Conservation (phyloP, 1,140 invertebrate species). For the Drosophila nannoptera region DNA sequence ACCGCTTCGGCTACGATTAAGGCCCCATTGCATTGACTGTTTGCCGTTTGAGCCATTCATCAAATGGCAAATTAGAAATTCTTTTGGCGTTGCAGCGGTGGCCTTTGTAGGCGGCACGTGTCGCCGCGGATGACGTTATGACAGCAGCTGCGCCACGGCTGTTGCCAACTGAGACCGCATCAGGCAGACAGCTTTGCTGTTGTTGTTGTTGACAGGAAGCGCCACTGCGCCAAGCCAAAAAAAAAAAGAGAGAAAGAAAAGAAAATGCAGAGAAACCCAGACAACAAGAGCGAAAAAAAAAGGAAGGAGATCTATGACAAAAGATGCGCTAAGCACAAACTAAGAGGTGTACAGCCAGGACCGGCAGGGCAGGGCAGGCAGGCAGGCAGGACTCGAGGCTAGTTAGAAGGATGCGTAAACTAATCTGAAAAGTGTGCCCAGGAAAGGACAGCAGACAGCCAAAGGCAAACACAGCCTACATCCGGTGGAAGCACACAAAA, state of each 20-base stretch:
- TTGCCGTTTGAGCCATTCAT: slow-evolving; percentile 25
- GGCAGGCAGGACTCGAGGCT: slow-evolving; percentile 16
- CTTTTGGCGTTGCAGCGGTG: slow-evolving; percentile 60
- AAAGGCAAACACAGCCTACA: slow-evolving; percentile 73
- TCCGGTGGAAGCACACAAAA: slow-evolving; percentile 52
- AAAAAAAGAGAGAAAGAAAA: slow-evolving; percentile 32
- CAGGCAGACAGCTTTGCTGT: slow-evolving; percentile 21
- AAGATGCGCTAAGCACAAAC: slow-evolving; percentile 50
- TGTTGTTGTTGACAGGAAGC: slow-evolving; percentile 62
- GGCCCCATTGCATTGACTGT: neutral
- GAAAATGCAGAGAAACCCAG: slow-evolving; percentile 19
- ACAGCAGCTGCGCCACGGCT: slow-evolving; percentile 56
- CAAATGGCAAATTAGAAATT: slow-evolving; percentile 68
- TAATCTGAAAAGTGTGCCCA: slow-evolving; percentile 76
- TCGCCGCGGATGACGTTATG: slow-evolving; percentile 46
- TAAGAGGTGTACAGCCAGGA: slow-evolving; percentile 12
- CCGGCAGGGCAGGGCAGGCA: neutral
- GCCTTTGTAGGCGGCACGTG: slow-evolving; percentile 68
- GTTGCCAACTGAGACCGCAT: slow-evolving; percentile 63
- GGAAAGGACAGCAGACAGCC: slow-evolving; percentile 47
- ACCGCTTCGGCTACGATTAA: slow-evolving; percentile 5
- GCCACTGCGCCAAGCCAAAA: slow-evolving; percentile 67
- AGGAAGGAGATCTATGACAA: slow-evolving; percentile 59
- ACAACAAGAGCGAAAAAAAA: neutral
- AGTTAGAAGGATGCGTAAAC: slow-evolving; percentile 62